phyloP scores from a whole-genome alignment of 2,797 vertebrate species.

The Anisognathus igniventris region DNA sequence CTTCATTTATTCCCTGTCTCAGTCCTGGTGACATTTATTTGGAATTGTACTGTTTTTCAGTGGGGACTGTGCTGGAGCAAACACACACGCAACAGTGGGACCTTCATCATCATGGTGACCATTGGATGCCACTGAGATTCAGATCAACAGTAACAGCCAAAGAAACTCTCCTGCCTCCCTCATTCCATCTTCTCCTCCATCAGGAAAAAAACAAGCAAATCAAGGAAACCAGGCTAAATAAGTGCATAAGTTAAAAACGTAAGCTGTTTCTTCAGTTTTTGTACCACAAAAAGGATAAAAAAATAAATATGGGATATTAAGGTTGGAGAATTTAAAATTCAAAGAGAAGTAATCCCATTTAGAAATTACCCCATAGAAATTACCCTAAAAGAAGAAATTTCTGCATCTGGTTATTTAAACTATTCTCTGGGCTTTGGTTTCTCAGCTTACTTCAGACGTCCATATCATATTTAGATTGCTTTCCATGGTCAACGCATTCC shows the following conservation, averaged over 20 bases:
- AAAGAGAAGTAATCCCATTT: accelerated
- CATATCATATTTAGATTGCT: not conserved
- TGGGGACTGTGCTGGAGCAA: not conserved
- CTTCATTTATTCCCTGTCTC: not conserved
- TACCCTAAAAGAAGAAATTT: not conserved
- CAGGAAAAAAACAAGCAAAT: not conserved
- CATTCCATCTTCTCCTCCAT: not conserved
- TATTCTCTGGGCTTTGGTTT: not conserved
- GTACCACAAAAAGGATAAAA: not conserved
- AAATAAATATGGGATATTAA: not conserved
- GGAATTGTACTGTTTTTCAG: not conserved
- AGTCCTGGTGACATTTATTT: not conserved
- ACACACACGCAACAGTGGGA: accelerated
- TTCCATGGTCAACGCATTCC: not conserved
- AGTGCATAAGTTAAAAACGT: not conserved
- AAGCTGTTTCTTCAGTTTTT: not conserved
- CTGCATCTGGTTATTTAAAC: not conserved
- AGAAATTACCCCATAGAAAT: not conserved
- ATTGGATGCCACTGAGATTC: not conserved
- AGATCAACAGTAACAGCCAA: not conserved
- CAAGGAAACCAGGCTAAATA: not conserved
- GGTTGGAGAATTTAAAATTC: not conserved
- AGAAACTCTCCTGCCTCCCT: not conserved
- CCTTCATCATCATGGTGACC: not conserved
- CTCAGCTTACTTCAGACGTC: not conserved